Evolutionary conservation across 2,797 vertebrate species (phyloP), one percentile per base, ranked within the genome.

Genomic region (Sebastes kiyomatsui): DNA sequence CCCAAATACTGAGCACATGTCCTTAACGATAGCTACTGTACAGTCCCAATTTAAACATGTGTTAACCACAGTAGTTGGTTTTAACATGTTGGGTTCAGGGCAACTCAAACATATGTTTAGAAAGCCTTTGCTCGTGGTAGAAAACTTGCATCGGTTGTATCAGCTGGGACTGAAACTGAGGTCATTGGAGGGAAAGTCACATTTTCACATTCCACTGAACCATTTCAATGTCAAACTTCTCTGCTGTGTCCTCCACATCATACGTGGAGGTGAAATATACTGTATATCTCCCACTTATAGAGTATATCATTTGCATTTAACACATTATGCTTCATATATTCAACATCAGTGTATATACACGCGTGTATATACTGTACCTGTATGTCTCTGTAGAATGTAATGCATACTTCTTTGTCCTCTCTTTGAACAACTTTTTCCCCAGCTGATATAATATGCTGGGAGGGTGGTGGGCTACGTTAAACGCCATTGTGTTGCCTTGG

Each of bases 401-500:
- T 32, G 16, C 13, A 6, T 25, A 55, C 52, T 77, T 80, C 84
- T 90, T 89, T 90, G 86, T 90, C 87, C 85, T 86, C 67, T 67
- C 86, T 88, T 83, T 84, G 79, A 85, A 72, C 70, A 78, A 86
- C 75, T 89, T 84, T 73, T 67, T 52, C 64, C 77, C 66, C 75
- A 78, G 84, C 62, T 83, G 74, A 88, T 89, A 86, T 69, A 77
- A 81, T 76, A 83, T 70, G 77, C 79, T 65, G 78, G 79, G 85
- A 80, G 81, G 85, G 77, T 67, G 84, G 81, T 27, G 79, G 80
- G 75, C 75, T 77, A 54, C 77, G 67, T 27, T 84, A 74, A 71
- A 83, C 74, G 77, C 80, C 87, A 85, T 82, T 89, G 91, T 89
- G 89, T 78, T 83, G 71, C 83, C 60, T 81, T 59, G 82, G 84